These are phyloP conservation scores for Amniataba percoides DNA, from an alignment of 2,797 vertebrate genomes.

Conservation along the genomic window DNA sequence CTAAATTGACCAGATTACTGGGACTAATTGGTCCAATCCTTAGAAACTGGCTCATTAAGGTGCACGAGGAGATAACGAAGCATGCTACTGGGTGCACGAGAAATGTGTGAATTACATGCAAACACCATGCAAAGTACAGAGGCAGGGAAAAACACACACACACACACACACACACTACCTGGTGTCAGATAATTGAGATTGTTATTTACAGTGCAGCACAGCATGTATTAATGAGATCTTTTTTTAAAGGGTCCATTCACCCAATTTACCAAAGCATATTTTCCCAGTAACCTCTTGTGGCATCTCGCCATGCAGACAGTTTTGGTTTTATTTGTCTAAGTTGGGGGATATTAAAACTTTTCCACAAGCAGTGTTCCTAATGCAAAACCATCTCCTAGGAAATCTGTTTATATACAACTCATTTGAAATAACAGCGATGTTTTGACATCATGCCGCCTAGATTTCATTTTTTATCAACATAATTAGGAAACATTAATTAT, in stretches of 20 bases:
- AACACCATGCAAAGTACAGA: constrained; percentile 24
- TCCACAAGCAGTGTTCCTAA: too few relatives aligned
- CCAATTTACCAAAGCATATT: constrained; percentile 9
- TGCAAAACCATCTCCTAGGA: background rate
- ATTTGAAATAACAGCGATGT: background rate
- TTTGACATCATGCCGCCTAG: background rate
- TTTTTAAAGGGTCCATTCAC: constrained; percentile 18
- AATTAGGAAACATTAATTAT: background rate
- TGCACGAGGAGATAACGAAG: constrained; percentile 63
- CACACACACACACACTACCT: constrained; percentile 15
- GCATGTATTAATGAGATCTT: constrained; percentile 24
- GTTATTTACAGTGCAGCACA: constrained; percentile 8
- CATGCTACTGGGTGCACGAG: constrained; percentile 27
- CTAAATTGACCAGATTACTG: constrained; percentile 77
- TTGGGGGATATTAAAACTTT: background rate
- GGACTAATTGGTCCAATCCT: constrained; percentile 76
- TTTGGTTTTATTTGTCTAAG: background rate
- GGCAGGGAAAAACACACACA: constrained; percentile 24
- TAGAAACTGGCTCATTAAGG: constrained; percentile 70
- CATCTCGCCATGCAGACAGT: background rate
- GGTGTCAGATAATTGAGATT: constrained; percentile 30
- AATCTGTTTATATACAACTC: background rate
- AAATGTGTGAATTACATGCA: constrained; percentile 32
- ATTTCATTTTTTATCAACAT: background rate
- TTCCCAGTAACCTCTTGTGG: background rate